phyloP scores from a whole-genome alignment of 2,888 invertebrate genomes.

The Euzophera pinguis region DNA sequence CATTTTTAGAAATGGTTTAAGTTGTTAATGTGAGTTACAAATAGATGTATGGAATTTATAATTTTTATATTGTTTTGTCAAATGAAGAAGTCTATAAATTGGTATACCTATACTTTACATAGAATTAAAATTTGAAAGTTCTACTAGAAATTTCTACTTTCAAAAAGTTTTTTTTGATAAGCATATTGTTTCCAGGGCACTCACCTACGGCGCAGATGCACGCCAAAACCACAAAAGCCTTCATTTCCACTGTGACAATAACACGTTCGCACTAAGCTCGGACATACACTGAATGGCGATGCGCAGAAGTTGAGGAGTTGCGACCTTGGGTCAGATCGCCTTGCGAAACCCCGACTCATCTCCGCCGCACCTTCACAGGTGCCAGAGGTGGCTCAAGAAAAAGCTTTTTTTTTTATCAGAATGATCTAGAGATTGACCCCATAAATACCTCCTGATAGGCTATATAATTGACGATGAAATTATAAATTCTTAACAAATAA shows the following conservation, averaged over 20 bases:
- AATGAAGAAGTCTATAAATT: too few species aligned
- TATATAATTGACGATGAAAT: too few species aligned
- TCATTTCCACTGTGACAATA: slow-evolving; percentile 48
- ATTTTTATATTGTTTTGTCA: too few species aligned
- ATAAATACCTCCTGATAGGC: not conserved
- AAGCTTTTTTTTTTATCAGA: not conserved
- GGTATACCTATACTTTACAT: too few species aligned
- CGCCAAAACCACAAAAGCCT: slow-evolving; percentile 54
- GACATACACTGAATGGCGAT: slow-evolving; percentile 48
- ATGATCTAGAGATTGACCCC: not conserved
- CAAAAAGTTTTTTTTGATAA: not conserved
- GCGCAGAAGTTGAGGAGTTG: slow-evolving; percentile 33
- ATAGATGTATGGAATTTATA: too few species aligned
- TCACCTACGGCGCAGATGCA: slow-evolving; percentile 63
- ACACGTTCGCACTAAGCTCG: slow-evolving; percentile 50
- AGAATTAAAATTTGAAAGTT: too few species aligned
- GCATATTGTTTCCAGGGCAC: slow-evolving; percentile 24
- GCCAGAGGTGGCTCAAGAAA: not conserved
- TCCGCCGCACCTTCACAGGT: slow-evolving; percentile 36
- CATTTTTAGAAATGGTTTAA: too few species aligned
- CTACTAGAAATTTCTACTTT: too few species aligned
- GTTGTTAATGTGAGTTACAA: too few species aligned
- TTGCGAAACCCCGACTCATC: slow-evolving; percentile 57
- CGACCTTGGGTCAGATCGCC: slow-evolving; percentile 63
- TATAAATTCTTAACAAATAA: too few species aligned